Evolutionary conservation across 2,113 vertebrate species (phyloP).

Genomic region (Galbula dea): DNA sequence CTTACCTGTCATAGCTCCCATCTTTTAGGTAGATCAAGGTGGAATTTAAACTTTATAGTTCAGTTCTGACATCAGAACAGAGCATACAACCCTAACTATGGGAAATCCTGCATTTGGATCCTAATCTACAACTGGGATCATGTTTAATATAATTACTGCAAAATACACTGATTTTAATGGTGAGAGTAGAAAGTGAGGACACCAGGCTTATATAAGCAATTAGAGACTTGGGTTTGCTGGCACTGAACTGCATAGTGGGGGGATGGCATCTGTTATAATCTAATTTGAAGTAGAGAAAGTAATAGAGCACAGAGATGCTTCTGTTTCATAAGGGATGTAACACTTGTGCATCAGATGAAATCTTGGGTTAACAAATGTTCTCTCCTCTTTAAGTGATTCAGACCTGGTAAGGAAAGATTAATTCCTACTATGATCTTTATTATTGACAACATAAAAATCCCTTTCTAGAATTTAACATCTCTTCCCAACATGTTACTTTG

Average conservation of each 20-base stretch:
- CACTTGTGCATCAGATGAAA: background rate
- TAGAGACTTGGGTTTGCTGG: background rate
- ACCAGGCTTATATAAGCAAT: background rate
- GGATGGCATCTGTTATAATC: conserved; percentile 26
- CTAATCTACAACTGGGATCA: background rate
- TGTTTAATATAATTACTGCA: background rate
- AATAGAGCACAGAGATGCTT: background rate
- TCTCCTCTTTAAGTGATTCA: background rate
- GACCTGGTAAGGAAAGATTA: background rate
- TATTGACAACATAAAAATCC: background rate
- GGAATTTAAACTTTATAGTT: background rate
- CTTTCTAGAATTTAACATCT: background rate
- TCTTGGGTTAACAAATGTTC: background rate
- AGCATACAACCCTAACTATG: background rate
- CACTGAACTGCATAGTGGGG: background rate
- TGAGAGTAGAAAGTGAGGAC: background rate
- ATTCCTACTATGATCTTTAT: background rate
- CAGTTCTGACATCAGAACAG: background rate
- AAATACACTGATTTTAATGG: background rate
- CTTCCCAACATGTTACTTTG: background rate
- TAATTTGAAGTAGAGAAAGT: conserved; percentile 38
- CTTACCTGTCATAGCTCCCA: background rate
- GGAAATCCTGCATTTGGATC: background rate
- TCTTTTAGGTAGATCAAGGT: background rate
- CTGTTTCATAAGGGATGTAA: background rate